Base-by-base conservation (phyloP, 1,140 invertebrate species). In the Macrostomum lignano region DNA sequence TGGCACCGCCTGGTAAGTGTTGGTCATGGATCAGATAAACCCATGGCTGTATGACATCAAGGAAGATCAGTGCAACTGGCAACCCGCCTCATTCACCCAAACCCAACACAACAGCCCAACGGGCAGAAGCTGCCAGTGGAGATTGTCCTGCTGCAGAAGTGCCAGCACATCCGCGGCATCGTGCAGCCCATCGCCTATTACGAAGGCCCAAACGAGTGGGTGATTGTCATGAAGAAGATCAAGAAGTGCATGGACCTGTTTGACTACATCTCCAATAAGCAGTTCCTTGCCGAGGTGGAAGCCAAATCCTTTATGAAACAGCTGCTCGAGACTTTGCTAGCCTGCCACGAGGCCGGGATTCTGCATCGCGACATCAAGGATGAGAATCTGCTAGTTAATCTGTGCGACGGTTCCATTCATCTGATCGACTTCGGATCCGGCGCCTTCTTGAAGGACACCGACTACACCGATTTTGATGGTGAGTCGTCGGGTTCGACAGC, bases 401-500 rank as follows among this genome's bases (percentile, higher is more conserved):
- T 67, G 26, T 63, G 63, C 42, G 62, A 60, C 15, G 53, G 58
- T 25, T 44, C 47, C 40, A 40, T 63, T 3, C 60, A 67, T 45
- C 46, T 71, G 24, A 69, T 70, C 40, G 70, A 69, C 51, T 72
- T 71, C 47, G 69, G 68, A 21, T 69, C 69, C 22, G 68, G 67
- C 32, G 66, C 67, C 3, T 58, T 61, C 39, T 44, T 69, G 17
- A 64, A 65, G 44, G 65, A 68, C 29, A 52, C 51, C 22, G 46
- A 62, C 36, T 70, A 68, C 52, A 62, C 62, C 22, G 67, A 70
- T 41, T 72, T 70, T 59, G 67, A 71, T 57, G 68, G 69, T 70
- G 53, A 54, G 57, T 44, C n/a, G n/a, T n/a, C n/a, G n/a, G n/a
- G n/a, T n/a, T n/a, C n/a, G n/a, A n/a, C n/a, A n/a, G n/a, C n/a